A percentile compares a stretch with the other conserved stretches of the same genome.
Evolutionary conservation across 2,113 vertebrate species (phyloP).

Genomic region (Neolamprologus longior): DNA sequence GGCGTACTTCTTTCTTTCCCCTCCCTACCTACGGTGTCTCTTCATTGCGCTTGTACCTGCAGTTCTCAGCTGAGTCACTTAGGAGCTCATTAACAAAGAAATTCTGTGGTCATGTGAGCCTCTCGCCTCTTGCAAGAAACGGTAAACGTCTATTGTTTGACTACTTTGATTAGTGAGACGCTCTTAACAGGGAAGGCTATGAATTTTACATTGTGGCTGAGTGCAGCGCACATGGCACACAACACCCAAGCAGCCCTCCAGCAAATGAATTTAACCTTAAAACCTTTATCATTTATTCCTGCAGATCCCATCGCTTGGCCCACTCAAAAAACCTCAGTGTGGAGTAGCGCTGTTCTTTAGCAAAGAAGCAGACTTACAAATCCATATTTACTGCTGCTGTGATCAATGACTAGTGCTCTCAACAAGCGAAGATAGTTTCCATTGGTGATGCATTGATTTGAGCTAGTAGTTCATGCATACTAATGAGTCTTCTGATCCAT

Average conservation of each 20-base stretch:
- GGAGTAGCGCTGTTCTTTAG: background rate
- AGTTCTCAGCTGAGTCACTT: background rate
- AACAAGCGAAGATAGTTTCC: slow-evolving; percentile 40
- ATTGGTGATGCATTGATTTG: slow-evolving; percentile 63
- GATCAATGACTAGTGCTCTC: slow-evolving; percentile 61
- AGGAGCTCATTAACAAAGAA: slow-evolving; percentile 1
- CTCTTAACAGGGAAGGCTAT: background rate
- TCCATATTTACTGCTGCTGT: slow-evolving; percentile 49
- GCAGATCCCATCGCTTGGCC: background rate
- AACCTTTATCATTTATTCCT: background rate
- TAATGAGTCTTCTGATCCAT: slow-evolving; percentile 60
- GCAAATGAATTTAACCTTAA: background rate
- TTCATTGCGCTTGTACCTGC: background rate
- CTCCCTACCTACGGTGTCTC: background rate
- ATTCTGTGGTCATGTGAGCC: background rate
- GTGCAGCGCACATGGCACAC: background rate
- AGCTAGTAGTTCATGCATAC: slow-evolving; percentile 56
- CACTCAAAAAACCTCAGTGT: background rate
- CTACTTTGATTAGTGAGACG: background rate
- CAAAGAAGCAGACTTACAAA: background rate
- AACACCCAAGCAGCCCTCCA: background rate
- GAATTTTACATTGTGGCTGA: background rate
- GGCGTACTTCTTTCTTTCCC: background rate
- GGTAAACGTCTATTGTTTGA: background rate
- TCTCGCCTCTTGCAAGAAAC: background rate